Conservation (phyloP, 2,113 vertebrate genomes). For the Loxodonta africana region DNA sequence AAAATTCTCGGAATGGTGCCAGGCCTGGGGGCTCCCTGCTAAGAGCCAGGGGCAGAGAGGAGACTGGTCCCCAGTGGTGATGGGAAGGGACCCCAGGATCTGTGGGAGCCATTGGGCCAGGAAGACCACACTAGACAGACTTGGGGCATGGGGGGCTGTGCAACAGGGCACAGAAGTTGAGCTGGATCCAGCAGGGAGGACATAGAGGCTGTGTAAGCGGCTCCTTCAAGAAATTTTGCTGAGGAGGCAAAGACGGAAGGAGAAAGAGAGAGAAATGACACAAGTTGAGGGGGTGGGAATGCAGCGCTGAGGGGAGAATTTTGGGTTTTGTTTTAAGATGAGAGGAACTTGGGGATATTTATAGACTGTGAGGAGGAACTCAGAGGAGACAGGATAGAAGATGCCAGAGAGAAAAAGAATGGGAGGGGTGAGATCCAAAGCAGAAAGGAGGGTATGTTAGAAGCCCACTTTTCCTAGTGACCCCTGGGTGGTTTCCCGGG, state of each 20-base stretch:
- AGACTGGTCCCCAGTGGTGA: not conserved
- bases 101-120: not conserved
- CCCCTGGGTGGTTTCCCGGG: not conserved
- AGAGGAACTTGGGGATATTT: conserved; percentile 72
- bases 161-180: not conserved
- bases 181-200: conserved; percentile 16
- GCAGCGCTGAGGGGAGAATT: not conserved
- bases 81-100: too few species aligned
- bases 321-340: conserved; percentile 56
- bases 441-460: fast-evolving
- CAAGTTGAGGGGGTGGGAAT: conserved; percentile 17
- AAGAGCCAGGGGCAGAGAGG: fast-evolving
- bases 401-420: not conserved
- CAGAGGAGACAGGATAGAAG: conserved; percentile 15
- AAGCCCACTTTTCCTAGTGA: not conserved
- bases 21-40: not conserved
- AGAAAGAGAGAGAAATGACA: not conserved
- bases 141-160: not conserved
- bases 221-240: conserved; percentile 46
- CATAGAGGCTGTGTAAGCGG: not conserved
- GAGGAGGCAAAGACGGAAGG: conserved; percentile 52
- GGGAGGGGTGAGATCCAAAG: not conserved
- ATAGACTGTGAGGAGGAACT: conserved; percentile 66
- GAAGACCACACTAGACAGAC: not conserved
- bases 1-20: not conserved